phyloP scores from a whole-genome alignment of 1,140 invertebrate species.

The Popillia japonica region DNA sequence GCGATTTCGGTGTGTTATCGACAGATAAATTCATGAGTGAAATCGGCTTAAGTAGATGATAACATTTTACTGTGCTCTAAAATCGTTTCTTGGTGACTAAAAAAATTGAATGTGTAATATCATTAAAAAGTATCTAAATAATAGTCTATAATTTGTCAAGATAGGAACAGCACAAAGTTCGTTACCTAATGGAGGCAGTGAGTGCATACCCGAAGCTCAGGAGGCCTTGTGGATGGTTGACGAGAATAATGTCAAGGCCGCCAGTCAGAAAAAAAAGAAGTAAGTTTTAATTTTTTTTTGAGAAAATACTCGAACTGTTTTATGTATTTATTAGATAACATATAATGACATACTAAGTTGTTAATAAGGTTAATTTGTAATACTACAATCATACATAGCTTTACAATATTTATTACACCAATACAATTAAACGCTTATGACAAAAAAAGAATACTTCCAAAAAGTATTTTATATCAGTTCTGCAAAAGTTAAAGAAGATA shows the following conservation, averaged over 20 bases:
- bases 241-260: conserved; percentile 51
- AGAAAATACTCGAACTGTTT: neutral
- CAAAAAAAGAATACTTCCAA: too few relatives aligned
- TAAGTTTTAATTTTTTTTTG: conserved; percentile 40
- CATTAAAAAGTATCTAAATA: neutral
- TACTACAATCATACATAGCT: too few relatives aligned
- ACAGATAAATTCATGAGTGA: neutral
- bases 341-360: too few relatives aligned
- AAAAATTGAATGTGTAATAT: neutral
- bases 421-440: too few relatives aligned
- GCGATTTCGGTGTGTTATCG: conserved; percentile 9
- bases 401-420: too few relatives aligned
- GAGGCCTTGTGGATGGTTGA: conserved; percentile 55
- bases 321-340: too few relatives aligned
- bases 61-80: too few relatives aligned
- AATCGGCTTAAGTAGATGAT: neutral
- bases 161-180: conserved; percentile 56
- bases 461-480: too few relatives aligned
- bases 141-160: conserved; percentile 40
- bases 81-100: neutral
- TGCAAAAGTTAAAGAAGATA: too few relatives aligned
- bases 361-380: too few relatives aligned
- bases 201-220: conserved; percentile 52
- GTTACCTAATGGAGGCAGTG: conserved; percentile 48
- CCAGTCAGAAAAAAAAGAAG: conserved; percentile 58